Evolutionary conservation across 2,888 invertebrate species (phyloP), one percentile per base, ranked within the genome.

Genomic region (Sesamia inferens): DNA sequence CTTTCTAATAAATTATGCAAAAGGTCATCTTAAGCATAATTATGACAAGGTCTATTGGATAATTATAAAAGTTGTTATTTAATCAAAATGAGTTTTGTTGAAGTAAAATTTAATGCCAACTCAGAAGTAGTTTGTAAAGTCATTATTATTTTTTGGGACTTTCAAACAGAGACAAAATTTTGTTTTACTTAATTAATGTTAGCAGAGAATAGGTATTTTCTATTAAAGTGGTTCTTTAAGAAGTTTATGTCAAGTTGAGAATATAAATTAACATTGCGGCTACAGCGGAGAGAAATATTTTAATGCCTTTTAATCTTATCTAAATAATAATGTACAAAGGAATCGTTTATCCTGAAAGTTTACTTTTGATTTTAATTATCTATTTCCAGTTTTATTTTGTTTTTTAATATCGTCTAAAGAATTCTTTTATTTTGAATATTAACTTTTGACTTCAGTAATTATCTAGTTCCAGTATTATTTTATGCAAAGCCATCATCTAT

Each of bases 221-320:
- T 69, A 69, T 69, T 78, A 63, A 76, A 78, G n/a, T 71, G 47
- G 57, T 67, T 61, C 54, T 74, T 61, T 64, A 39, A 24, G 51
- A 67, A 71, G 55, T 70, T 66, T 67, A 57, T 65, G 24, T 67
- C 47, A 68, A 64, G 59, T 76, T 81, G 58, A 73, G 73, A 76
- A 62, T 84, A 67, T 74, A 81, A 81, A 81, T 73, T 62, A 75
- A 70, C n/a, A 10, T 78, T 75, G 57, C 14, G 44, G 47, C 44
- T 65, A 68, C 51, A 39, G 22, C 13, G 19, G 11, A 59, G 55
- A 64, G 39, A 63, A 63, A 57, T 69, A 73, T 57, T 74, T 78
- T 10, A 74, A 19, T 31, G 24, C n/a, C 64, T 74, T 48, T 65
- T 58, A 78, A 71, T 71, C 48, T 74, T 74, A 48, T 61, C 59